A percentile compares a stretch with the other conserved stretches of the same genome.
Conservation (phyloP, 2,113 vertebrate genomes). For the Corvus moneduloides region DNA sequence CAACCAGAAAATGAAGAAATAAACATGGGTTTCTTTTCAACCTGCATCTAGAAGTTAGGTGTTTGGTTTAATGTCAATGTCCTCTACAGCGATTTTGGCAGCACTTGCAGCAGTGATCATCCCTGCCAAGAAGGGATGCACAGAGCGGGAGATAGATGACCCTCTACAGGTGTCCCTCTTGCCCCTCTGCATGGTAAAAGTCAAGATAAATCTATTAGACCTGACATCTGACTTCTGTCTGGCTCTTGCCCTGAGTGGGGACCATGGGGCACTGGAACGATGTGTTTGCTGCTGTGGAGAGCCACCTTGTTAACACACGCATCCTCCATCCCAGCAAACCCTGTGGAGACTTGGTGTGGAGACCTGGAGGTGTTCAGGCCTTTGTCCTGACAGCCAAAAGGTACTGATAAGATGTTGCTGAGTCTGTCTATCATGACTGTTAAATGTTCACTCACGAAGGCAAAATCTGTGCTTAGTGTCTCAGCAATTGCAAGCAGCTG, state of each 20-base stretch:
- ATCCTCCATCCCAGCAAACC: neutral
- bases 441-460: rapidly evolving
- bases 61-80: neutral
- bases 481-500: conserved; percentile 31
- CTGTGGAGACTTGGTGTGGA: neutral
- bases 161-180: neutral
- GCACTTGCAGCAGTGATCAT: neutral
- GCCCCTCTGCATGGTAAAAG: neutral
- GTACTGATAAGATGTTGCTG: neutral
- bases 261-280: rapidly evolving
- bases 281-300: neutral
- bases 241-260: neutral
- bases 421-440: neutral
- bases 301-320: rapidly evolving
- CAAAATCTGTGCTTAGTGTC: neutral
- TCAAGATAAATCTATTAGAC: neutral
- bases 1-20: neutral
- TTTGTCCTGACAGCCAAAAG: neutral
- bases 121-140: neutral
- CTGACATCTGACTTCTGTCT: neutral
- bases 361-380: neutral
- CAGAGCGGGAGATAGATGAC: neutral
- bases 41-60: neutral
- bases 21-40: neutral
- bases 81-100: neutral